phyloP scores from a whole-genome alignment of 2,888 invertebrate species.

The Eristalinus sepulchralis region DNA sequence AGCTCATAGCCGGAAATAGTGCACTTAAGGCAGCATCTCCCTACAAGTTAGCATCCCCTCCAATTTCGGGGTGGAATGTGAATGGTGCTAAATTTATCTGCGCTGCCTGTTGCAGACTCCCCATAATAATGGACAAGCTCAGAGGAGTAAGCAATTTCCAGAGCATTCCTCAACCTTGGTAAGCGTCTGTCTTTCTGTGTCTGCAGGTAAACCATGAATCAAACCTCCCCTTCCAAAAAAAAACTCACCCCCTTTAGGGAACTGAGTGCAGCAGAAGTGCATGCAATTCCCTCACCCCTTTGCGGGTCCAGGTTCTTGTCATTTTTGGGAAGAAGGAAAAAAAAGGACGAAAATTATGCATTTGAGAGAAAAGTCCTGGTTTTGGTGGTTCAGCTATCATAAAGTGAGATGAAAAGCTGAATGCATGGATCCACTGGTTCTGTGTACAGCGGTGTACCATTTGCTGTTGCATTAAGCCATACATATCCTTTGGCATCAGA shows the following conservation, averaged over 20 bases:
- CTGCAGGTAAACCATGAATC: slow-evolving; percentile 41
- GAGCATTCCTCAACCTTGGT: slow-evolving; percentile 30
- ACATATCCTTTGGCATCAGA: slow-evolving; percentile 18
- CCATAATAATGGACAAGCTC: slow-evolving; percentile 30
- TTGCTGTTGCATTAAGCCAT: slow-evolving; percentile 38
- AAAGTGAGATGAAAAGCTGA: slow-evolving; percentile 4
- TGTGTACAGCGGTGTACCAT: background rate
- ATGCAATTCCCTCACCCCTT: background rate
- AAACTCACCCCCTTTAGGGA: background rate
- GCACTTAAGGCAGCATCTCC: background rate
- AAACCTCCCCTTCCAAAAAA: background rate
- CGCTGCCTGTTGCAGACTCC: slow-evolving; percentile 35
- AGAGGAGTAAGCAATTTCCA: background rate
- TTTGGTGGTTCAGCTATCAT: slow-evolving; percentile 13
- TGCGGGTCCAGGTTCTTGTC: background rate
- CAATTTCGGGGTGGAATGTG: background rate
- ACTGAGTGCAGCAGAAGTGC: background rate
- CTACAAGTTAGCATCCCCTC: background rate
- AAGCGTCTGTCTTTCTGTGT: background rate
- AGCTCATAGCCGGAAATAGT: slow-evolving; percentile 21
- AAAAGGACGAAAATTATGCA: slow-evolving; percentile 4
- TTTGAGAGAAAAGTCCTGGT: background rate
- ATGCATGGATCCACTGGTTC: background rate
- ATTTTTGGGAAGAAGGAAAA: background rate
- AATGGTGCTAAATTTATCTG: slow-evolving; percentile 19